phyloP scores from a whole-genome alignment of 92 coral and sea anemone genomes.

The Porites lobata region DNA sequence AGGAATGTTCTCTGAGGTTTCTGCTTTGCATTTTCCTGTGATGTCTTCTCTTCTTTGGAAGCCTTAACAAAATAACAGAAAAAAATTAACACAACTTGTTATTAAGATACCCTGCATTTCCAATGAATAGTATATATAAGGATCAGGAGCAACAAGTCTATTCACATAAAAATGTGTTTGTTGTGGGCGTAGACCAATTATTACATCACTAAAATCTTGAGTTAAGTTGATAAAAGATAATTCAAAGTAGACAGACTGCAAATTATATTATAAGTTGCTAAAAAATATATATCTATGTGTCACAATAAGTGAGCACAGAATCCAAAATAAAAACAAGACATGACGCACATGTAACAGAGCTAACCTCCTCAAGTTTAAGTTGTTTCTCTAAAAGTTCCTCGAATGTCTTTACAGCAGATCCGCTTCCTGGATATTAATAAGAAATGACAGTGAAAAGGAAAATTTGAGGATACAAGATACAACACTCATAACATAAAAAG shows the following conservation, averaged over 20 bases:
- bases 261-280: no score
- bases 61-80: not conserved
- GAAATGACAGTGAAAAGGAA: no score
- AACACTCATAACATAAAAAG: not conserved
- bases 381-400: conserved; percentile 89
- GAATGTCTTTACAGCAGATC: conserved; percentile 72
- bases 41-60: conserved; percentile 25
- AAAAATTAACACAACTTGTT: not conserved
- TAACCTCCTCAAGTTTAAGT: conserved; percentile 78
- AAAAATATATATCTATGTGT: no score
- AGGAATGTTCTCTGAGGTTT: conserved; percentile 84
- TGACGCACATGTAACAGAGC: not conserved
- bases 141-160: no score
- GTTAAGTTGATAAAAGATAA: no score
- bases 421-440: not conserved
- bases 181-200: no score
- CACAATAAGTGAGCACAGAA: no score
- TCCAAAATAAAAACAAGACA: not conserved
- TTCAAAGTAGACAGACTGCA: no score
- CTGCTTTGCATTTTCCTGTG: conserved; percentile 33
- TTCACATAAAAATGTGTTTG: no score
- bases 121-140: not conserved
- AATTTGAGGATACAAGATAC: no score
- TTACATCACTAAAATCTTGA: no score
- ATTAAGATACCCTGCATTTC: not conserved